These are phyloP conservation scores for Plestiodon gilberti DNA, from an alignment of 2,113 vertebrate species.

Conservation along the genomic window DNA sequence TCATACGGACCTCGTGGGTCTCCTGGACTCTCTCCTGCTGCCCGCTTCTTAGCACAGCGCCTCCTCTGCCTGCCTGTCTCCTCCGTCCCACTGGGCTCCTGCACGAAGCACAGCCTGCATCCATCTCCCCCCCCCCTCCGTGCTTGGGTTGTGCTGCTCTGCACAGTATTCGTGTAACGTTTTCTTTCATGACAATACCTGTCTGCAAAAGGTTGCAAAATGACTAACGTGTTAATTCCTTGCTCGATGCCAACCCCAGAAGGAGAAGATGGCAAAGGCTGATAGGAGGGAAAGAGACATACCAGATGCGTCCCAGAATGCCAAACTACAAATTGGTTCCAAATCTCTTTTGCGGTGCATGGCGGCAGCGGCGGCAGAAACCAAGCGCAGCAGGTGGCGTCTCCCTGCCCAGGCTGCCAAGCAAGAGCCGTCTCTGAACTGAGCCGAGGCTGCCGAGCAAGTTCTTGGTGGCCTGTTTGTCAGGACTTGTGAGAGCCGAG, in stretches of 20 bases:
- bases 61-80: no score
- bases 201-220: not conserved
- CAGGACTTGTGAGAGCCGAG: not conserved
- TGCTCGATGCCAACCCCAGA: not conserved
- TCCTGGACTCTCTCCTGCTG: no score
- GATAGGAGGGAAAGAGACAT: not conserved
- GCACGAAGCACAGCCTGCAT: no score
- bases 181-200: not conserved
- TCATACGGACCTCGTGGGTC: no score
- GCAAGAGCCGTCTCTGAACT: not conserved
- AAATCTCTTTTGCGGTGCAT: not conserved
- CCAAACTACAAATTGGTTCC: not conserved
- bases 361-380: not conserved
- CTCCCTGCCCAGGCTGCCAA: not conserved
- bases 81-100: no score
- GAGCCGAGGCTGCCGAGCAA: not conserved
- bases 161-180: no score
- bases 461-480: not conserved
- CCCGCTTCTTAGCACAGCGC: no score
- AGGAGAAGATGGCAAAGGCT: not conserved
- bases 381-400: not conserved
- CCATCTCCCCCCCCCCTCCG: no score
- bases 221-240: not conserved
- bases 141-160: not conserved
- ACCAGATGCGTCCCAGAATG: no score